phyloP scores from a whole-genome alignment of 2,113 vertebrate genomes.

The Falcunculus frontatus region DNA sequence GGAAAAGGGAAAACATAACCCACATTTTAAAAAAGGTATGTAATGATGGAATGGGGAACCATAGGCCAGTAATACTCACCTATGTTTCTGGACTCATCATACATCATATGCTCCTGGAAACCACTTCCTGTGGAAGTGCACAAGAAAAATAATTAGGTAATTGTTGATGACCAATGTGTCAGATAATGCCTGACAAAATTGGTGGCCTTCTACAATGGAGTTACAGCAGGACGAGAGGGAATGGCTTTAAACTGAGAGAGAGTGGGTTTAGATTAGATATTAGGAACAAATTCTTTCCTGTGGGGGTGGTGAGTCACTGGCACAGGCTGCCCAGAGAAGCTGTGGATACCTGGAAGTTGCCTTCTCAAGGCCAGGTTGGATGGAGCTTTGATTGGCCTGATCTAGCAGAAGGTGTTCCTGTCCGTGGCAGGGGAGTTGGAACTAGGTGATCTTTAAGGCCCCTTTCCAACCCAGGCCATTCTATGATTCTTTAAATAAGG shows the following conservation, averaged over 20 bases:
- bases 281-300: background rate
- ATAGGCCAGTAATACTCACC: background rate
- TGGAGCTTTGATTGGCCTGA: background rate
- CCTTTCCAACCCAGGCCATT: background rate
- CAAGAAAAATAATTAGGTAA: background rate
- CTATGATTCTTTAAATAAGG: background rate
- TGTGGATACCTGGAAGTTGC: background rate
- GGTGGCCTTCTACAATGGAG: background rate
- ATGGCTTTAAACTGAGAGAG: background rate
- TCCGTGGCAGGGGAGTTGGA: background rate
- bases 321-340: background rate
- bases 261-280: background rate
- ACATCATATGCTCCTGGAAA: background rate
- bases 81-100: background rate
- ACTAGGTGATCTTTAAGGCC: background rate
- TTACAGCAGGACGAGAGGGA: background rate
- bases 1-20: background rate
- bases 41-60: background rate
- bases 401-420: background rate
- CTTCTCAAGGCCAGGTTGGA: background rate
- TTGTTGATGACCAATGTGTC: background rate
- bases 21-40: background rate
- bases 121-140: accelerated
- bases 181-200: background rate
- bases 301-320: background rate